Evolutionary conservation across 2,113 vertebrate genomes (phyloP), one percentile per base, ranked within the genome.

Genomic region (Onychorhynchus coronatus): DNA sequence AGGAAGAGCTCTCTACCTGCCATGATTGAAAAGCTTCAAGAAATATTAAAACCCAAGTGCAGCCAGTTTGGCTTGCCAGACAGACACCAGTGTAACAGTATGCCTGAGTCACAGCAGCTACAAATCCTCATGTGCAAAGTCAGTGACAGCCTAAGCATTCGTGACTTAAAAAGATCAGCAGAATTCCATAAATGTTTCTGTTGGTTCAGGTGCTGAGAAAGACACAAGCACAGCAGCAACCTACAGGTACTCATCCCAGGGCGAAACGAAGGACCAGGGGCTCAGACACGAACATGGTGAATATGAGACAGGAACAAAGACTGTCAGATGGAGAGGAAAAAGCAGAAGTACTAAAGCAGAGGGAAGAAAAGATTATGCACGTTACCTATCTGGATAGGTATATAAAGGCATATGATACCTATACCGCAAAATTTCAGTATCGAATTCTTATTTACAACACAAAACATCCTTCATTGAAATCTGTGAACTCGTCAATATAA

Each of bases 271-370:
- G 52, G 24, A 86, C 5, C 8, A 50, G 46, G 6, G 44, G 16
- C 22, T 42, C 59, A 76, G 68, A 68, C 31, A 30, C 0, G 0
- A 91, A 49, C 7, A 24, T 3, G 11, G 15, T 35, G 37, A 68
- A 61, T 8, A 44, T 0, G 1, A 85, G 67, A 82, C 20, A 41
- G 24, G 14, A 28, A 71, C 62, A 74, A 80, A 46, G n/a, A 63
- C 14, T 44, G 22, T 78, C 59, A 89, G 35, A 68, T 31, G 33
- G 44, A 77, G n/a, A 74, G 46, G 44, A 68, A 93, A 88, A 79
- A 21, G 50, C 39, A 65, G 15, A 80, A 79, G 14, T 37, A 74
- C 8, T 66, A 68, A 50, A 25, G 61, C 24, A 61, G 46, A 84
- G 37, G 42, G 31, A 88, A 88, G 39, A 50, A 73, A 84, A 66